A percentile compares a stretch with the other conserved stretches of the same genome.
Conservation (phyloP, 2,797 vertebrate genomes). For the Karalla daura region DNA sequence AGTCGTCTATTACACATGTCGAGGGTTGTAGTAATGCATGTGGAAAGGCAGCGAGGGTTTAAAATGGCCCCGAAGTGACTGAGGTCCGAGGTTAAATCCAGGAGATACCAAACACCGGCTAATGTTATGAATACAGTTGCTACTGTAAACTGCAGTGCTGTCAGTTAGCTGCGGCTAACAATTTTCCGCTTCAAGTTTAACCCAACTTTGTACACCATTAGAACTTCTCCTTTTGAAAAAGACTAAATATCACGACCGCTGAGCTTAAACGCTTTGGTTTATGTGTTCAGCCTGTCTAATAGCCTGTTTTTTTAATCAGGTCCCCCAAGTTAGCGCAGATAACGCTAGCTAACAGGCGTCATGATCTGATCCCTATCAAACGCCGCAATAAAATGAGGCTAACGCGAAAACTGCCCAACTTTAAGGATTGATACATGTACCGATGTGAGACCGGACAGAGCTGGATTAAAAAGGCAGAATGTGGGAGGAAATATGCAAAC, state of each 20-base stretch:
- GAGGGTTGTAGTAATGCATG: not conserved
- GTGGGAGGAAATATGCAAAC: not conserved
- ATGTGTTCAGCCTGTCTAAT: not conserved
- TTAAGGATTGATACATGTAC: not conserved
- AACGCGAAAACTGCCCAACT: not conserved
- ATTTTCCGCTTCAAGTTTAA: slow-evolving; percentile 3
- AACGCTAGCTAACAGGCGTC: slow-evolving; percentile 39
- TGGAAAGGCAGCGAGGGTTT: not conserved
- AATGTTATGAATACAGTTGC: slow-evolving; percentile 24
- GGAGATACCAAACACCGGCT: slow-evolving; percentile 3
- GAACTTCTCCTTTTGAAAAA: not conserved
- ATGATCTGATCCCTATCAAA: not conserved
- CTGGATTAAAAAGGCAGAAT: accelerated
- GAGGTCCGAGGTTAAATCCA: not conserved
- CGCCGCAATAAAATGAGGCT: too few species aligned
- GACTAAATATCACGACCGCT: accelerated
- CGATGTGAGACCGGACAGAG: accelerated
- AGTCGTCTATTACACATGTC: accelerated
- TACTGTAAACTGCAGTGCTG: slow-evolving; percentile 32
- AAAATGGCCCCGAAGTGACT: accelerated
- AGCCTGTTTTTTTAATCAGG: not conserved
- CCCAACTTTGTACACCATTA: not conserved
- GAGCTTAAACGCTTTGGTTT: accelerated
- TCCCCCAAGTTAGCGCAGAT: slow-evolving; percentile 35
- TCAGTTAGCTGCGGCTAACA: slow-evolving; percentile 62